Evolutionary conservation across 2,113 vertebrate species (phyloP), one percentile per base, ranked within the genome.

Genomic region (Cettia cetti): DNA sequence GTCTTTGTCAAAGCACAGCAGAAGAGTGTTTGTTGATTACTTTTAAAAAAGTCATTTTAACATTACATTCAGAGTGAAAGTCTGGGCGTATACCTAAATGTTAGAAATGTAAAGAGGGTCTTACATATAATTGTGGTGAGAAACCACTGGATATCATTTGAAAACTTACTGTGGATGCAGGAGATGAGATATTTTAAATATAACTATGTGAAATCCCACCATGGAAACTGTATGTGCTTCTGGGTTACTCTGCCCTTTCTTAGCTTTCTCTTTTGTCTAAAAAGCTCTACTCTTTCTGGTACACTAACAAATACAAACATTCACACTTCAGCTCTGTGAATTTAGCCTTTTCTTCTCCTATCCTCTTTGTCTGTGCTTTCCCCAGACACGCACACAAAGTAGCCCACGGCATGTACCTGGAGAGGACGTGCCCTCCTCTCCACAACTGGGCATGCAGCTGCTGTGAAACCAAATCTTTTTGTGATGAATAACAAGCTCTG

Each of bases 1-100:
- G 93, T 76, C 60, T 45, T 70, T 90, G 93, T 93, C 90, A 95
- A 95, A 95, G 76, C 71, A 83, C 40, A 90, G 71, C 64, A 88
- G 56, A 90, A 37, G 23, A 77, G 63, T 2, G 24, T 57, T 82
- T 27, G 78, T 61, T 86, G 63, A 68, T 68, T 94, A 35, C 39
- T 68, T 28, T 69, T 82, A 52, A 28, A 61, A 35, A 90, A 80
- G 92, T 96, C 13, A 33, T 69, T 92, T 97, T 90, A 93, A 74
- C 39, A 35, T 74, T 66, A 33, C 35, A 63, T 90, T 93, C 82
- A 71, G 76, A 95, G 17, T 74, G 60, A 90, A 95, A 90, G 71
- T 64, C 47, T 90, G 71, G 78, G 79, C 7, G 16, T 85, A 94
- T 75, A 90, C 63, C 52, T 59, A 88, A 90, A 56, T 65, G 17